Percentiles rank a stretch among this genome's conserved stretches.
phyloP scores from a whole-genome alignment of 2,888 invertebrate species.

The Lymantria monacha region DNA sequence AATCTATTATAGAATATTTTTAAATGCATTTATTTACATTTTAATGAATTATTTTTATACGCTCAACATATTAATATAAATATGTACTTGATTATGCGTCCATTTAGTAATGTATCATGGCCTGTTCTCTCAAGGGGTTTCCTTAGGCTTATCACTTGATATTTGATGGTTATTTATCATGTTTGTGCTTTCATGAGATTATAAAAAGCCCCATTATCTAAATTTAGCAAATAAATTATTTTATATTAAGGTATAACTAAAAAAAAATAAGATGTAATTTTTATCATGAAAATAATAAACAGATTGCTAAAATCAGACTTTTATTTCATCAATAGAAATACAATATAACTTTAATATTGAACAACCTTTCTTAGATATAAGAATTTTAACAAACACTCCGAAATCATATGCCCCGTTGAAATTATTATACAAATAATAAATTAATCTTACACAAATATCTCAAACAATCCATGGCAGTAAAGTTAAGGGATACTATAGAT shows the following conservation, averaged over 20 bases:
- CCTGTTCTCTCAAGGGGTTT: slow-evolving; percentile 36
- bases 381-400: neutral
- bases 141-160: slow-evolving; percentile 23
- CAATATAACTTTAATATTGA: neutral
- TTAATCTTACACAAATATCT: neutral
- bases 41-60: slow-evolving; percentile 76
- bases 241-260: slow-evolving; percentile 65
- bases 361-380: neutral
- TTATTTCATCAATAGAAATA: slow-evolving; percentile 24
- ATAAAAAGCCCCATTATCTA: slow-evolving; percentile 63
- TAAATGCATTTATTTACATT: slow-evolving; percentile 79
- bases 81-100: slow-evolving; percentile 68
- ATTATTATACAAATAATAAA: neutral
- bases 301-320: slow-evolving; percentile 30
- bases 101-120: slow-evolving; percentile 60
- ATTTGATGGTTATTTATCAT: slow-evolving; percentile 27
- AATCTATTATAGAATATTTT: slow-evolving; percentile 64
- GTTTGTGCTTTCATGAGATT: slow-evolving; percentile 40
- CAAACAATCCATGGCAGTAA: neutral
- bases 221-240: slow-evolving; percentile 72
- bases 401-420: neutral
- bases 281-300: slow-evolving; percentile 70
- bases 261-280: slow-evolving; percentile 65
- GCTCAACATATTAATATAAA: slow-evolving; percentile 60
- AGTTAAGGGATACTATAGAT: slow-evolving; percentile 39